Percentiles rank a stretch among this genome's conserved stretches.
phyloP scores from a whole-genome alignment of 2,888 invertebrate genomes.

The Halictus ligatus region DNA sequence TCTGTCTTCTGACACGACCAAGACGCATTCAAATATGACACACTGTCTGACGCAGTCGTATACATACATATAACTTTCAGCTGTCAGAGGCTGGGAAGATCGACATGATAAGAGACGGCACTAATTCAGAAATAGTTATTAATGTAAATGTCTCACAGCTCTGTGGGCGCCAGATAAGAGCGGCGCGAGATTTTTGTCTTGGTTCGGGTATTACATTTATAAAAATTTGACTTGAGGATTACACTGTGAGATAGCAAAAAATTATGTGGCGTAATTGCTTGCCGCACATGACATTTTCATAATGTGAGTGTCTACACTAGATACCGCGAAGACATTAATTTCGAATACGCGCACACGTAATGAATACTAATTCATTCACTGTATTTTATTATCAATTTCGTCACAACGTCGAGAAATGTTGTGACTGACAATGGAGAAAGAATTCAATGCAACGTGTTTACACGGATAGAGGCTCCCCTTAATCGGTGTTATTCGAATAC shows the following conservation, averaged over 20 bases:
- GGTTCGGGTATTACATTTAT: neutral
- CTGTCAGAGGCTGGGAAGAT: conserved; percentile 6
- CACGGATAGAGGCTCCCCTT: neutral
- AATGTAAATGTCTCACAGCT: conserved; percentile 28
- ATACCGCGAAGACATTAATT: neutral
- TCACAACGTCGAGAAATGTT: neutral
- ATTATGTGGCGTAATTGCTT: neutral
- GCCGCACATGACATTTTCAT: neutral
- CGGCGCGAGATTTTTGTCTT: conserved; percentile 2
- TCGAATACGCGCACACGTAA: neutral
- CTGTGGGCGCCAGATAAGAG: conserved; percentile 39
- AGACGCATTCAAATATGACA: neutral
- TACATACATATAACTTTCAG: neutral
- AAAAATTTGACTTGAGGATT: neutral
- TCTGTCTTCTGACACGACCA: neutral
- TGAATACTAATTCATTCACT: neutral
- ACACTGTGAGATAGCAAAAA: conserved; percentile 1
- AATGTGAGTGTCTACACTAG: neutral
- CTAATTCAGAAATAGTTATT: conserved; percentile 25
- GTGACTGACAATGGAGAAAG: neutral
- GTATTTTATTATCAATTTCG: neutral
- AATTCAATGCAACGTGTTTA: neutral
- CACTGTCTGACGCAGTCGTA: neutral
- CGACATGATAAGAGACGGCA: conserved; percentile 21
- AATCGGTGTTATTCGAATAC: neutral